Evolutionary conservation across 2,113 vertebrate species (phyloP), one percentile per base, ranked within the genome.

Genomic region (Synchiropus splendidus): DNA sequence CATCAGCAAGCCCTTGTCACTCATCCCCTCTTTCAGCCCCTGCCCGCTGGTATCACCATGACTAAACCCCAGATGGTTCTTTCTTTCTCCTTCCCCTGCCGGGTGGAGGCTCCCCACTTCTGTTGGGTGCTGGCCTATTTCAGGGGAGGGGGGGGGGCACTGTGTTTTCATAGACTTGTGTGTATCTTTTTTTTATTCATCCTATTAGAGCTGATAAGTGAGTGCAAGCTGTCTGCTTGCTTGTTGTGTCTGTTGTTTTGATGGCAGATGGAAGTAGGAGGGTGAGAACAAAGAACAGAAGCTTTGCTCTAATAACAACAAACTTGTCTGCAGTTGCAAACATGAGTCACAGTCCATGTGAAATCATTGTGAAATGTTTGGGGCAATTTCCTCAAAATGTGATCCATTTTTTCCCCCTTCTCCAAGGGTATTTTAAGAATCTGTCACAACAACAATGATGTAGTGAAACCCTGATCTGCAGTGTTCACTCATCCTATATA

Each of bases 21-120:
- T 31, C 64, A 44, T 36, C 39, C 56, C 54, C 27, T 63, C 48
- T 44, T 58, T 44, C 54, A 63, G 58, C 65, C 64, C 52, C 64
- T 43, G 71, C 70, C 63, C 73, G 21, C 71, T 83, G 82, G 84
- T 83, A 84, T 77, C 78, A 85, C 82, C 82, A 83, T 83, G 79
- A 83, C 83, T 84, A 85, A 85, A 81, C 72, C 79, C 77, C 83
- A 86, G 85, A 85, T 86, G 82, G 83, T 54, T 78, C 69, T 80
- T 79, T 78, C 55, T 77, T 75, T 70, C 48, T 51, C 61, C 67
- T 74, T 61, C 81, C 76, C 75, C 78, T 59, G 66, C 64, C 81
- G 80, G 70, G 61, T 78, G 66, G 67, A 83, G 70, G 82, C 70
- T 62, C 68, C 72, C 48, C 43, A 39, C 48, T 63, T 58, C 68